These are phyloP conservation scores for Pangasius mekongensis DNA, from an alignment of 2,797 vertebrate genomes.

Conservation along the genomic window DNA sequence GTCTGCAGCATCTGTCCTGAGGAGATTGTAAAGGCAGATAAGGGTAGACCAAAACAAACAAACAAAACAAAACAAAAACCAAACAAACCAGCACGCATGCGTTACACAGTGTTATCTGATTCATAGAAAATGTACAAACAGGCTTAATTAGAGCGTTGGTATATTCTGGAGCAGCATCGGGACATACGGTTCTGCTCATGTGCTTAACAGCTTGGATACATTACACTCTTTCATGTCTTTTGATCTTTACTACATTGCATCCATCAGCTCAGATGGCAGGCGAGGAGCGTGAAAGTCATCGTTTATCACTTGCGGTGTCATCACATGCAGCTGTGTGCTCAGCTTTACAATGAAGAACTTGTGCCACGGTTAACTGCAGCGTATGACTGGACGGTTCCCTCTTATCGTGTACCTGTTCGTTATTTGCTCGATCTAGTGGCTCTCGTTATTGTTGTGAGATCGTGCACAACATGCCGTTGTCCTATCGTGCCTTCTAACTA, in stretches of 20 bases:
- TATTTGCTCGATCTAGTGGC: background rate
- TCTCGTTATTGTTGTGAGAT: background rate
- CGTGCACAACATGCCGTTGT: too few species aligned
- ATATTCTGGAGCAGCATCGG: too few species aligned
- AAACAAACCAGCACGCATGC: background rate
- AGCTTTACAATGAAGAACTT: background rate
- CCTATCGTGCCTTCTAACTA: background rate
- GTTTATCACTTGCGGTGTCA: constrained; percentile 14
- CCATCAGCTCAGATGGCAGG: constrained; percentile 19
- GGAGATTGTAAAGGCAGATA: constrained; percentile 53
- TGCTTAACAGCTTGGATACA: constrained; percentile 32
- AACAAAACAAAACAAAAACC: too few species aligned
- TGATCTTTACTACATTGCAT: constrained; percentile 38
- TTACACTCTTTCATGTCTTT: constrained; percentile 20
- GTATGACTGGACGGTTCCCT: background rate
- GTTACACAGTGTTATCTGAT: constrained; percentile 52
- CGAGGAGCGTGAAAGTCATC: constrained; percentile 25
- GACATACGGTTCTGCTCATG: constrained; percentile 41
- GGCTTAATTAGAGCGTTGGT: background rate
- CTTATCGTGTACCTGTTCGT: background rate
- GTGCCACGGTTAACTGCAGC: background rate
- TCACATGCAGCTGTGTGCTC: background rate
- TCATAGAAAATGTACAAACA: constrained; percentile 58
- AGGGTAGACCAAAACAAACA: constrained; percentile 11
- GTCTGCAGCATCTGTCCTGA: constrained; percentile 59